Evolutionary conservation across 1,140 invertebrate genomes (phyloP), one percentile per base, ranked within the genome.

Genomic region (Diabrotica virgifera): DNA sequence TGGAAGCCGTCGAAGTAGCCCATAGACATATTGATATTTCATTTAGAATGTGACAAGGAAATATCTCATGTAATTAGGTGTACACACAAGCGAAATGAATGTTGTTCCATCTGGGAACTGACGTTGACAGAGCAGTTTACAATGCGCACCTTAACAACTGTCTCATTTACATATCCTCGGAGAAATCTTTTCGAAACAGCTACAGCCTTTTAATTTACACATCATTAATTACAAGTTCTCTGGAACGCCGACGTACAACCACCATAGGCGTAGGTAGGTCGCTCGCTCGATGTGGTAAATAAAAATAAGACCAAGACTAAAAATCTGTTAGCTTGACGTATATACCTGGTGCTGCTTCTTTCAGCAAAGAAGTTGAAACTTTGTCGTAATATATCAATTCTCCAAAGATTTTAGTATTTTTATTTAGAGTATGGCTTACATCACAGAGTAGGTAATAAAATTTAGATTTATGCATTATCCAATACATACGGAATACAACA

Each of bases 121-220:
- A 75, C 73, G 70, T 73, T 75, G 73, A 75, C 72, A 69, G 67
- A 74, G 68, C 58, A 68, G 68, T 68, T 68, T 72, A 69, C 72
- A 72, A 71, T 71, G 70, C 63, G 68, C 68, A 67, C 70, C 71
- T 72, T 72, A 72, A 69, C 73, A 71, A 70, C 72, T 69, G 70
- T 73, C 73, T 72, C 64, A 75, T 75, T 75, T 75, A 69, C 73
- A 75, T 75, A 75, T 73, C 68, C 72, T 63, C 62, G 56, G 66
- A 73, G 70, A 70, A 74, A 74, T 74, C 72, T 71, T 72, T 71
- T 65, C 64, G 67, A 68, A 72, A 68, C 65, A 61, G 68, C 73
- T 70, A 71, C 65, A 72, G 72, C 68, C 73, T 73, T 73, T 75
- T 75, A 75, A 75, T 75, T 75, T 75, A 75, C 73, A 75, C 72